Evolutionary conservation across 2,113 vertebrate genomes (phyloP).

Genomic region (Caloenas nicobarica): DNA sequence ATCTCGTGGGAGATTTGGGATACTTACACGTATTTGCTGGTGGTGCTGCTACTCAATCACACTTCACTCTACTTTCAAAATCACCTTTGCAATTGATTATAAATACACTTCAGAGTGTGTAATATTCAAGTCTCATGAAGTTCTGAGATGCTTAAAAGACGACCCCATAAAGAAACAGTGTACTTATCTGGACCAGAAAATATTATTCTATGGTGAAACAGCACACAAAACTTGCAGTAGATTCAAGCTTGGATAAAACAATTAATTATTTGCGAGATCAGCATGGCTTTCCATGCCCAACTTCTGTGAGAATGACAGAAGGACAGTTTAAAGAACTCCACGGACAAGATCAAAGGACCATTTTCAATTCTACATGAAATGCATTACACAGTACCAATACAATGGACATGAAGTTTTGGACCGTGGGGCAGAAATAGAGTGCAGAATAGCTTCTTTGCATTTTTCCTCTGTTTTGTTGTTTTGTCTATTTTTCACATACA

Average conservation of each 20-base stretch:
- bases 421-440: background rate
- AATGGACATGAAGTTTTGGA: background rate
- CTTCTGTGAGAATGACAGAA: background rate
- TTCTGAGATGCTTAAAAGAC: background rate
- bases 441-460: background rate
- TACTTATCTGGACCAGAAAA: background rate
- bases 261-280: background rate
- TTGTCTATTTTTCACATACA: background rate
- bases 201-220: background rate
- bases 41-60: background rate
- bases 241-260: background rate
- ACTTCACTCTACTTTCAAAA: background rate
- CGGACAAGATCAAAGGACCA: background rate
- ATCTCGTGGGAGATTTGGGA: background rate
- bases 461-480: background rate
- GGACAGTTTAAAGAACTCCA: background rate
- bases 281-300: background rate
- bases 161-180: background rate
- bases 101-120: background rate
- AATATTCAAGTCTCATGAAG: background rate
- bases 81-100: background rate
- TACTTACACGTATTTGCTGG: background rate
- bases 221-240: background rate
- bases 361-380: background rate
- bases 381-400: background rate